phyloP scores from a whole-genome alignment of 2,888 invertebrate species.

The Anoplius nigerrimus region DNA sequence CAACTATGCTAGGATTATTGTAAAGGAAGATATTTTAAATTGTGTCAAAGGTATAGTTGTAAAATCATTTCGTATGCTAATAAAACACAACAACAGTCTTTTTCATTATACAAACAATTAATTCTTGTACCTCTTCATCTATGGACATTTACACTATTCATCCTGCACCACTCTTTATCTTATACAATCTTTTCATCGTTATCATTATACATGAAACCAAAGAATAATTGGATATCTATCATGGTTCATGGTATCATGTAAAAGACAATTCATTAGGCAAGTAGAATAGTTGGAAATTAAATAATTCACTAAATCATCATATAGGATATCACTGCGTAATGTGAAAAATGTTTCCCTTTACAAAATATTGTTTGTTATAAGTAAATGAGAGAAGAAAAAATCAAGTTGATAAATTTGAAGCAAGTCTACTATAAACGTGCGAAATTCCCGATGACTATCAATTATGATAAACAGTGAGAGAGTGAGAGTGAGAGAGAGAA shows the following conservation, averaged over 20 bases:
- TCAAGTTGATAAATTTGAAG: slow-evolving; percentile 30
- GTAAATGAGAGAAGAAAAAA: slow-evolving; percentile 39
- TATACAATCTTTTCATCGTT: slow-evolving; percentile 1
- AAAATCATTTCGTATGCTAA: not conserved
- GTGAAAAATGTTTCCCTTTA: slow-evolving; percentile 33
- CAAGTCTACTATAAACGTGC: slow-evolving; percentile 41
- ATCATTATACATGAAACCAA: not conserved
- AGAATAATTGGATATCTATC: not conserved
- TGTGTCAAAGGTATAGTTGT: not conserved
- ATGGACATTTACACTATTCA: not conserved
- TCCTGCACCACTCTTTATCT: not conserved
- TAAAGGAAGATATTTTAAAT: slow-evolving; percentile 3
- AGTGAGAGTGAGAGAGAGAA: slow-evolving; percentile 47
- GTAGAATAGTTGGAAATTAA: slow-evolving; percentile 31
- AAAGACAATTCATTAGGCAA: slow-evolving; percentile 22
- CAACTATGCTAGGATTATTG: slow-evolving; percentile 1
- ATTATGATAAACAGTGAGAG: slow-evolving; percentile 50
- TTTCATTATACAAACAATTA: not conserved
- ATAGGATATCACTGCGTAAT: slow-evolving; percentile 35
- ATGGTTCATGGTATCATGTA: not conserved
- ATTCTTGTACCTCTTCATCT: not conserved
- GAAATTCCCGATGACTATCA: slow-evolving; percentile 43
- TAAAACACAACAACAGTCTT: not conserved
- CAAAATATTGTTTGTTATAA: slow-evolving; percentile 46
- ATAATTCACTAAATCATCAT: slow-evolving; percentile 35